Evolutionary conservation across 1,140 invertebrate genomes (phyloP).

Genomic region (Pararge aegeria): DNA sequence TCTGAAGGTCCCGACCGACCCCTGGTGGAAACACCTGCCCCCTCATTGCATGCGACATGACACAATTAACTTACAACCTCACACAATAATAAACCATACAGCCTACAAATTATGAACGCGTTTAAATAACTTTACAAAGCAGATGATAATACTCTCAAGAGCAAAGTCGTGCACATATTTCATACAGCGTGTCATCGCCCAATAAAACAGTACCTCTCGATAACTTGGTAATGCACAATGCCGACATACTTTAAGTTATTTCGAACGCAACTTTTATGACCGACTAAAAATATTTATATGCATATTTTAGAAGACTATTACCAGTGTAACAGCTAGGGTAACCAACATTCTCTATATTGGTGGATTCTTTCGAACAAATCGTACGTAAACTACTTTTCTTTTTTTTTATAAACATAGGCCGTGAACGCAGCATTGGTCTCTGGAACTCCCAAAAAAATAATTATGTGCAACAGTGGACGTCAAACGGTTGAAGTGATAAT

Average conservation of each 20-base stretch:
- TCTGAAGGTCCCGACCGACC: constrained; percentile 56
- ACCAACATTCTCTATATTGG: neutral
- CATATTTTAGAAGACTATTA: constrained; percentile 61
- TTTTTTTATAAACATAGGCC: too few species aligned
- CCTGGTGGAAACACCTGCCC: constrained; percentile 53
- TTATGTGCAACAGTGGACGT: too few species aligned
- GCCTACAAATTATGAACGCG: constrained; percentile 37
- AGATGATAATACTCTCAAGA: constrained; percentile 11
- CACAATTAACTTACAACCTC: constrained; percentile 43
- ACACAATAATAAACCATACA: constrained; percentile 42
- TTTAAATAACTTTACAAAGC: constrained; percentile 21
- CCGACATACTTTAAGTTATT: constrained; percentile 35
- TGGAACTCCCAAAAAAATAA: too few species aligned
- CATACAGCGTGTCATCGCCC: constrained; percentile 57
- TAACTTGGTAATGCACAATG: constrained; percentile 35
- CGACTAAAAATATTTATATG: constrained; percentile 59
- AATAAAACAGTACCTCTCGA: constrained; percentile 39
- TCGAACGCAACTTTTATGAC: constrained; percentile 45
- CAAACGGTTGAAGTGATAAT: too few species aligned
- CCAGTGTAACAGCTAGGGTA: constrained; percentile 32
- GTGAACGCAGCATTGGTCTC: too few species aligned
- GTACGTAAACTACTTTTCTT: too few species aligned
- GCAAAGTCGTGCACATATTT: constrained; percentile 42
- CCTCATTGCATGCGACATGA: constrained; percentile 54
- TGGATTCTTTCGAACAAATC: neutral